Evolutionary conservation across 2,797 vertebrate genomes (phyloP), one percentile per base, ranked within the genome.

Genomic region (Vipera latastei): DNA sequence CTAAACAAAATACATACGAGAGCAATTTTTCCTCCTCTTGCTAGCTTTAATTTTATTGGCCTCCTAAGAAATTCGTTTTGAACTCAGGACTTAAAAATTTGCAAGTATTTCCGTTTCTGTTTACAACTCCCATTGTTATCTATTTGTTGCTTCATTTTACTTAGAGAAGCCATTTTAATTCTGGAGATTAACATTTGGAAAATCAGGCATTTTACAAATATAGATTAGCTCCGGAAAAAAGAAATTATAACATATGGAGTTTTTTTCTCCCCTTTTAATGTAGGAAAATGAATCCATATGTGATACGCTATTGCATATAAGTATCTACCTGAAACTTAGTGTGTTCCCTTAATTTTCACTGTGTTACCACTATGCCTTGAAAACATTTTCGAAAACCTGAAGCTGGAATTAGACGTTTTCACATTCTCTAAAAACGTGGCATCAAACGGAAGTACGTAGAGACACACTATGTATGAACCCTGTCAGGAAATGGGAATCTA

Each of bases 21-120:
- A 95, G 92, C 95, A 95, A 95, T 95, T 94, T 93, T 95, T 57
- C n/a, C 9, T 6, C 28, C 38, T 32, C 11, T 88, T 90, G 65
- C 96, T 97, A 96, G 95, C 97, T 96, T 97, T 96, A 95, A 95
- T 94, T 97, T 97, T 97, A 91, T 96, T 95, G 91, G 95, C 97
- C 95, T 96, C 92, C 94, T 91, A 95, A 95, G 95, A 92, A 95
- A 94, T 94, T 92, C 90, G 87, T 95, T 96, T 92, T 93, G 95
- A 32, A 96, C 95, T 96, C 95, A 69, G 94, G 95, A 95, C 92
- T 94, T 95, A 93, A 8, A 53, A 9, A 90, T 14, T 93, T 94
- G 95, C 96, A 95, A 96, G 93, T 92, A 96, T 93, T 95, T 96
- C 92, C 0, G 73, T 73, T 59, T 89, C 88, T 95, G 92, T 96